Percentiles rank a stretch among this genome's conserved stretches.
These are phyloP conservation scores for Geopemphigus sp. DNA, from an alignment of 1,140 invertebrate genomes.

Conservation along the genomic window DNA sequence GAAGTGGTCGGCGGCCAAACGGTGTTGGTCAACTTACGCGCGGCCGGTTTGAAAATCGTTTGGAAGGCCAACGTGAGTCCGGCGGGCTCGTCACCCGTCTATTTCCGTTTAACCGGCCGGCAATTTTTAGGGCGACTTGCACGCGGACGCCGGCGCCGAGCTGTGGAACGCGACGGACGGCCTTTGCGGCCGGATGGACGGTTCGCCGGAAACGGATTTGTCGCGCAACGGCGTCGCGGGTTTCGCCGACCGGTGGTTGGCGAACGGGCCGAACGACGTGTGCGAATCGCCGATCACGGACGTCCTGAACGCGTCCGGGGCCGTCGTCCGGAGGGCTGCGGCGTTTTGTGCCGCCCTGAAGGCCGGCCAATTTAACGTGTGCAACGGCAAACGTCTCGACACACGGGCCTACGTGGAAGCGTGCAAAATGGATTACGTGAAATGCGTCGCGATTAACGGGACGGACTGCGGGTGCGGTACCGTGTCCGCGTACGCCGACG, in stretches of 20 bases:
- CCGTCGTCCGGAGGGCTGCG: not conserved
- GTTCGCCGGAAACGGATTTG: slow-evolving; percentile 69
- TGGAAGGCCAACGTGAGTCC: slow-evolving; percentile 62
- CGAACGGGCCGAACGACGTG: not conserved
- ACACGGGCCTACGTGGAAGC: slow-evolving; percentile 58
- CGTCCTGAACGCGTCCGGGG: not conserved
- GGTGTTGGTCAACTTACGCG: slow-evolving; percentile 66
- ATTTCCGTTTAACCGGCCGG: not conserved
- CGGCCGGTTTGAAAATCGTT: slow-evolving; percentile 68
- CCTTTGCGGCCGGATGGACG: slow-evolving; percentile 76
- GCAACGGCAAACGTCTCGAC: not conserved
- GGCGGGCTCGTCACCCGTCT: too few relatives aligned
- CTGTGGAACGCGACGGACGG: slow-evolving; percentile 78
- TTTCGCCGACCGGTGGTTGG: slow-evolving; percentile 54
- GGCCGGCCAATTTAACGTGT: not conserved
- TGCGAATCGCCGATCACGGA: slow-evolving; percentile 7
- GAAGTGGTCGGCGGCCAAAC: slow-evolving; percentile 66
- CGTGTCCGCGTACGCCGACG: slow-evolving; percentile 72
- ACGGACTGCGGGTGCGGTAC: slow-evolving; percentile 70
- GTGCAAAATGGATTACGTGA: slow-evolving; percentile 76
- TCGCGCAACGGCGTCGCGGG: slow-evolving; percentile 59
- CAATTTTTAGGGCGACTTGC: slow-evolving; percentile 59
- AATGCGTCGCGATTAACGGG: slow-evolving; percentile 58
- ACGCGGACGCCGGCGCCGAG: slow-evolving; percentile 65
- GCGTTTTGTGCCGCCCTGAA: not conserved